Evolutionary conservation across 37 sponge, comb jelly and placozoan species (phyloP).

Genomic region (Hexactinellida sp.): DNA sequence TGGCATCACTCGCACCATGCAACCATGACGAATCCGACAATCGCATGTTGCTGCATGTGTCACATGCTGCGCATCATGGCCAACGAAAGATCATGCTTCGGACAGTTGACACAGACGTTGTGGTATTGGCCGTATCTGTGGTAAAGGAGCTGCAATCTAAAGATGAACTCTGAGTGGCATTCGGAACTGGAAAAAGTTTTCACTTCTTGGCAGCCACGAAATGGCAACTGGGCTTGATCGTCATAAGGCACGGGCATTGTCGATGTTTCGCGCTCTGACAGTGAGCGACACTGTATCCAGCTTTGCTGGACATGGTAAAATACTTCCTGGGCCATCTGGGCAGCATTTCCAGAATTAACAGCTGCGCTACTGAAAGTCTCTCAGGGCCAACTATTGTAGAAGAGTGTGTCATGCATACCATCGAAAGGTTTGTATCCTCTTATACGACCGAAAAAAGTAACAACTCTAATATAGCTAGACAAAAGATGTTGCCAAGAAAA

Average conservation of each 20-base stretch:
- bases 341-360: background rate
- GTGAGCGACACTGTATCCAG: slow-evolving; percentile 19
- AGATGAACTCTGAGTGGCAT: slow-evolving; percentile 13
- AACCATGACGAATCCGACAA: slow-evolving; percentile 36
- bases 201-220: slow-evolving; percentile 19
- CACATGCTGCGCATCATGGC: slow-evolving; percentile 1
- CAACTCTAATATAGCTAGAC: background rate
- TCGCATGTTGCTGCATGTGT: background rate
- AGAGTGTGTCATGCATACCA: background rate
- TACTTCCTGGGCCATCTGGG: slow-evolving; percentile 19
- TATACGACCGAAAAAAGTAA: background rate
- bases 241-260: background rate
- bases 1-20: slow-evolving; percentile 19
- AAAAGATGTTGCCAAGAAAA: background rate
- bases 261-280: slow-evolving; percentile 25
- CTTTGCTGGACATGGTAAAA: slow-evolving; percentile 20
- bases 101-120: slow-evolving; percentile 17
- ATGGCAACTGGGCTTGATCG: slow-evolving; percentile 16
- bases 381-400: background rate
- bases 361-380: background rate
- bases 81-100: background rate
- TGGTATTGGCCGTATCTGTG: slow-evolving; percentile 20
- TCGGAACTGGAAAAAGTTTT: slow-evolving; percentile 13
- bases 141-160: background rate
- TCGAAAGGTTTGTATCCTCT: background rate